Percentiles rank a stretch among this genome's conserved stretches.
phyloP scores from a whole-genome alignment of 2,113 vertebrate genomes.

The Heptranchias perlo region DNA sequence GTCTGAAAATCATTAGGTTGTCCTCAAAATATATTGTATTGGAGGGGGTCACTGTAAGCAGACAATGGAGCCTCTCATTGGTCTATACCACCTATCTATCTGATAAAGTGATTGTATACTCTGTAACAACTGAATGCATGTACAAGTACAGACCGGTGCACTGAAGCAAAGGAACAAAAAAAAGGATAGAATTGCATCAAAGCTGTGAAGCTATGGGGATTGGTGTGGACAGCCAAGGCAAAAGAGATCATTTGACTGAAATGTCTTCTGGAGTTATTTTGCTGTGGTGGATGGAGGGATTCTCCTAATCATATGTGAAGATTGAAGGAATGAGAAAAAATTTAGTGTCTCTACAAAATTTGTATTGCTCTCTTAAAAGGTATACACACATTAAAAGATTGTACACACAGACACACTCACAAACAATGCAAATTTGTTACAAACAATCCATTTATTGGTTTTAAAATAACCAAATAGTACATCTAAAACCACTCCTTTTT shows the following conservation, averaged over 20 bases:
- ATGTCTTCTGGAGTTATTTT: not conserved
- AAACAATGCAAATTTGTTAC: slow-evolving; percentile 53
- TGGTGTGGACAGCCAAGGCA: not conserved
- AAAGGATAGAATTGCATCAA: not conserved
- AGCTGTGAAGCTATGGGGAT: not conserved
- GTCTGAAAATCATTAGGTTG: not conserved
- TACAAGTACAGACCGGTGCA: not conserved
- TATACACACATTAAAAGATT: not conserved
- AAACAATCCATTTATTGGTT: slow-evolving; percentile 75
- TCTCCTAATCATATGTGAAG: not conserved
- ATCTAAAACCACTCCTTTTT: slow-evolving; percentile 68
- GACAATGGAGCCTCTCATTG: not conserved
- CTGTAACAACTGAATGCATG: not conserved
- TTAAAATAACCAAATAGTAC: slow-evolving; percentile 69
- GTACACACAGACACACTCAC: slow-evolving; percentile 5
- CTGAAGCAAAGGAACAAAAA: not conserved
- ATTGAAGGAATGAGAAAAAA: not conserved
- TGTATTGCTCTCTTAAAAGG: not conserved
- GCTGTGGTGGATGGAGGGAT: too few species aligned
- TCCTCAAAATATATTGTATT: not conserved
- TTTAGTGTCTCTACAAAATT: not conserved
- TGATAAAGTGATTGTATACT: not conserved
- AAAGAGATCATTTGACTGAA: not conserved
- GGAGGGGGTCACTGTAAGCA: not conserved
- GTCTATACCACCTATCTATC: not conserved